Evolutionary conservation across 2,113 vertebrate genomes (phyloP).

Genomic region (Antechinus flavipes): DNA sequence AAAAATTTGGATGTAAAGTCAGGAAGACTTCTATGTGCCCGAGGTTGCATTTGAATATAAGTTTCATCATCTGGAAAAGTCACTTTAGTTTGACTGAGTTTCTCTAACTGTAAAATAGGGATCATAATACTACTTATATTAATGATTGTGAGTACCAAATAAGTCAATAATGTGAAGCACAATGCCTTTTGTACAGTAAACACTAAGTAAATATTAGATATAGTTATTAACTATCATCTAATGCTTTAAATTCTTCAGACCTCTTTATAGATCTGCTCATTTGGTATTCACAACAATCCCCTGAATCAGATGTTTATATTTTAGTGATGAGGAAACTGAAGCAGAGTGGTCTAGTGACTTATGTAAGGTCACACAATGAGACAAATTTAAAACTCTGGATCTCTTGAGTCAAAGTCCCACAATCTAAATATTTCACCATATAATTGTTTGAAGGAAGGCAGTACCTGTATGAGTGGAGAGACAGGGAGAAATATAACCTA

Average conservation of each 20-base stretch:
- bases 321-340: neutral
- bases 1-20: too few species aligned
- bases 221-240: neutral
- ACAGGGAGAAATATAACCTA: neutral
- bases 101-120: neutral
- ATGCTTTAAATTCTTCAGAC: neutral
- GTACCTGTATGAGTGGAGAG: neutral
- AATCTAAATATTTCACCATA: accelerated
- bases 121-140: neutral
- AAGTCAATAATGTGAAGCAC: neutral
- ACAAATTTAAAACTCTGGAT: neutral
- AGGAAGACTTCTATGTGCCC: too few species aligned
- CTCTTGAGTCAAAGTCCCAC: neutral
- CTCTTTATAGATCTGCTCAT: neutral
- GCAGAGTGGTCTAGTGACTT: neutral
- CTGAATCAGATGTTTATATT: neutral
- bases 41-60: too few species aligned
- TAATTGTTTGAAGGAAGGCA: neutral
- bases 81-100: neutral
- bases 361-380: neutral
- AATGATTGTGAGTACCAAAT: neutral
- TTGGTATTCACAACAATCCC: neutral
- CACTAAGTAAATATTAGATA: neutral
- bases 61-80: neutral
- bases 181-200: neutral